Conservation (phyloP, 2,888 invertebrate species). For the Cactoblastis cactorum region DNA sequence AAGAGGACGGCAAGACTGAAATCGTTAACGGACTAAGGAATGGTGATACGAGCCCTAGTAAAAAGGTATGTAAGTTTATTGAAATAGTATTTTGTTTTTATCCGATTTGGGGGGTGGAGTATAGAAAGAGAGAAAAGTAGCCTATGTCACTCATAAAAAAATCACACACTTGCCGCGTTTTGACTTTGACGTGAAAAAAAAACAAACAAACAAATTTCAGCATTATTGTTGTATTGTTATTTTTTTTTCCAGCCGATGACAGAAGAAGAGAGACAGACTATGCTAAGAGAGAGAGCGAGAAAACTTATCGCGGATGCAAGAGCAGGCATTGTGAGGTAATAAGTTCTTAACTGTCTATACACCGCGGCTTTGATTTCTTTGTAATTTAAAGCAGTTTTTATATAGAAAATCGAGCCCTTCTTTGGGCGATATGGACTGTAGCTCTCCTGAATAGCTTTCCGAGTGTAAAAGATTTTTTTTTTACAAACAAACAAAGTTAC, state of each 20-base stretch:
- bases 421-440: no score
- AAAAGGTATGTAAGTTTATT: slow-evolving; percentile 48
- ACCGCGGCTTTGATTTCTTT: slow-evolving; percentile 6
- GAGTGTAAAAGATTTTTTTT: no score
- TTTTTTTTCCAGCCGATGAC: slow-evolving; percentile 65
- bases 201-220: not conserved
- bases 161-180: no score
- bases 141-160: no score
- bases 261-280: slow-evolving; percentile 92
- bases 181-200: no score
- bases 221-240: not conserved
- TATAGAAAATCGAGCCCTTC: no score
- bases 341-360: no score
- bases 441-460: no score
- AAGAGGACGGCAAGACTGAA: slow-evolving; percentile 86
- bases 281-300: slow-evolving; percentile 92
- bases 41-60: slow-evolving; percentile 55
- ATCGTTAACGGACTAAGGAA: slow-evolving; percentile 51
- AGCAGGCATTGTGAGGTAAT: slow-evolving; percentile 68
- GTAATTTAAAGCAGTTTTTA: slow-evolving; percentile 1
- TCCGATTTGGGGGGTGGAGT: no score
- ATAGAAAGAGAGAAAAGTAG: no score
- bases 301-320: slow-evolving; percentile 93
- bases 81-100: not conserved
- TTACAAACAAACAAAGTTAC: no score